phyloP scores from a whole-genome alignment of 1,140 invertebrate genomes.

The Sarcophaga bullata region DNA sequence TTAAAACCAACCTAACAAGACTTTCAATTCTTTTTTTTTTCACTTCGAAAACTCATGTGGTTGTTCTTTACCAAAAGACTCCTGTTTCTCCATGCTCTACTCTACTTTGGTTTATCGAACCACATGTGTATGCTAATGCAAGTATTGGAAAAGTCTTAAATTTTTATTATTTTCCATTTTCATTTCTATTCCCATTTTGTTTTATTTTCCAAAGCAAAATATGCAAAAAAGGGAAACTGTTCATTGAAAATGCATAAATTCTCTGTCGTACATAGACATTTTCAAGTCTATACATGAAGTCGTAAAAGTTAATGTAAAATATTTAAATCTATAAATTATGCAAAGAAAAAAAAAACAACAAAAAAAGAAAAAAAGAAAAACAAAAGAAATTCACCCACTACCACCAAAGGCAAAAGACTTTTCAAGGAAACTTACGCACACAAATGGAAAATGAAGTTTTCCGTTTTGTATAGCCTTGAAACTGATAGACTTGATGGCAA shows the following conservation, averaged over 20 bases:
- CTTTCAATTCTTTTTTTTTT: conserved; percentile 7
- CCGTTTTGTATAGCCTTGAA: background rate
- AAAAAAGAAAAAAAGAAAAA: background rate
- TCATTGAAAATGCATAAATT: conserved; percentile 25
- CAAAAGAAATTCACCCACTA: background rate
- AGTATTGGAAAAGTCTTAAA: background rate
- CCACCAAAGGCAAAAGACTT: background rate
- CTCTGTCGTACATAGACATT: background rate
- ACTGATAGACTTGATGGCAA: no score
- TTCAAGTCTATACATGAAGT: background rate
- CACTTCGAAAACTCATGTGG: background rate
- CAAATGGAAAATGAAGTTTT: background rate
- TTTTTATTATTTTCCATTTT: background rate
- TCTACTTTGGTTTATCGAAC: no score
- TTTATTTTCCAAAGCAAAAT: background rate
- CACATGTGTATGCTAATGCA: no score
- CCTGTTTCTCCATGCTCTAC: no score
- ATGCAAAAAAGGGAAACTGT: conserved; percentile 3
- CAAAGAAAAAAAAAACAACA: background rate
- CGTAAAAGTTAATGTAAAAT: conserved; percentile 24
- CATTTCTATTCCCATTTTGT: background rate
- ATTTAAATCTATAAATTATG: conserved; percentile 27
- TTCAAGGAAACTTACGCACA: background rate
- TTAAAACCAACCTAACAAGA: no score
- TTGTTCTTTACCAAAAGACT: no score